Evolutionary conservation across 2,113 vertebrate genomes (phyloP), one percentile per base, ranked within the genome.

Genomic region (Dipodomys stephensi): DNA sequence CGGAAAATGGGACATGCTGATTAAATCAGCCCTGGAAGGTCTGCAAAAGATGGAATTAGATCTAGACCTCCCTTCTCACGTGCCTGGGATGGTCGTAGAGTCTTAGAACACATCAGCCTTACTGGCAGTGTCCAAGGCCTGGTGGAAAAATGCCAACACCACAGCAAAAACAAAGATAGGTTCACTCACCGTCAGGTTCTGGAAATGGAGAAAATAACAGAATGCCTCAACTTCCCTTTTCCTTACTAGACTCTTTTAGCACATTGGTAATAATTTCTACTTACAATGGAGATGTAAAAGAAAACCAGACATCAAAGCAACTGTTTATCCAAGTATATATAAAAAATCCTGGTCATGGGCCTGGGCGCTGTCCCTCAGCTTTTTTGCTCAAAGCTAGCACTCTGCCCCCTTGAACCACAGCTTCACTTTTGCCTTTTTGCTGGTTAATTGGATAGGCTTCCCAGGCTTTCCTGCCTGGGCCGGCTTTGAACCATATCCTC

Each of bases 121-220:
- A 13, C 18, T 3, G 18, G 0, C 0, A 13, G 6, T 7, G 4
- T 22, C 65, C 23, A 25, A 62, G 28, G 57, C 39, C 60, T 78
- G 1, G 1, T 2, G 22, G 10, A 64, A 20, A 71, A 27, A 16
- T 39, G 68, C 9, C 57, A n/a, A 0, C 35, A 60, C 32, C 68
- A 7, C 57, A 30, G 1, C 35, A 60, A 3, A 35, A 3, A 39
- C 35, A 9, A 30, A 23, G 10, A 22, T n/a, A n/a, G n/a, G n/a
- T n/a, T 22, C 28, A 27, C 30, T 0, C 15, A 28, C 0, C 9
- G 1, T 7, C 4, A 22, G 25, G 10, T 49, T 60, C 0, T 13
- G 16, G 62, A 46, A 19, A 49, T 13, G 4, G 3, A 7, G 0
- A 2, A 22, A 1, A 22, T 2, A 77, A 22, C 2, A 4, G 1